phyloP scores from a whole-genome alignment of 2,888 invertebrate species.

The Bembecia ichneumoniformis region DNA sequence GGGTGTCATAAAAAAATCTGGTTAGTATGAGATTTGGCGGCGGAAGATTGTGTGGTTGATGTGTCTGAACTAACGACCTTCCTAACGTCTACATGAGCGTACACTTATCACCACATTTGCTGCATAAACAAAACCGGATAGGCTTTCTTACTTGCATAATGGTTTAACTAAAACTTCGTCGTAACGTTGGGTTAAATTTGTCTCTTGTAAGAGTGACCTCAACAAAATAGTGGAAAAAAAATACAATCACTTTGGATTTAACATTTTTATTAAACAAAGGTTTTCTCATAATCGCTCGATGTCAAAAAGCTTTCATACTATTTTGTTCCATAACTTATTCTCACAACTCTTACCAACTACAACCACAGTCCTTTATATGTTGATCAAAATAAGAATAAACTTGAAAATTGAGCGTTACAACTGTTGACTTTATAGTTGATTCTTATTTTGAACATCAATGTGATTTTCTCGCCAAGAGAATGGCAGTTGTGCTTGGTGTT shows the following conservation, averaged over 20 bases:
- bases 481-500: background rate
- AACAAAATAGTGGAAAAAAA: background rate
- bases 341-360: conserved; percentile 55
- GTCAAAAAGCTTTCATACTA: conserved; percentile 55
- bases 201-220: too few species aligned
- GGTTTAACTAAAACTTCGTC: too few species aligned
- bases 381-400: conserved; percentile 47
- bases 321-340: conserved; percentile 68
- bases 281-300: conserved; percentile 50
- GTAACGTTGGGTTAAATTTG: too few species aligned
- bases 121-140: too few species aligned
- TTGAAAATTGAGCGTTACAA: conserved; percentile 5
- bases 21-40: too few species aligned
- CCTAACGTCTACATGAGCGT: too few species aligned
- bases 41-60: too few species aligned
- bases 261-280: conserved; percentile 66
- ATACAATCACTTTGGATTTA: conserved; percentile 32
- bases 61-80: too few species aligned
- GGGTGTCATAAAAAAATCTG: too few species aligned
- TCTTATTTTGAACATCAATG: conserved; percentile 29
- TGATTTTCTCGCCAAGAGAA: background rate
- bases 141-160: too few species aligned
- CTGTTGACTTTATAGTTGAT: conserved; percentile 18
- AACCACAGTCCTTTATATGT: conserved; percentile 39
- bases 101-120: too few species aligned